These are phyloP conservation scores for Alces alces DNA, from an alignment of 2,113 vertebrate species.

Conservation along the genomic window DNA sequence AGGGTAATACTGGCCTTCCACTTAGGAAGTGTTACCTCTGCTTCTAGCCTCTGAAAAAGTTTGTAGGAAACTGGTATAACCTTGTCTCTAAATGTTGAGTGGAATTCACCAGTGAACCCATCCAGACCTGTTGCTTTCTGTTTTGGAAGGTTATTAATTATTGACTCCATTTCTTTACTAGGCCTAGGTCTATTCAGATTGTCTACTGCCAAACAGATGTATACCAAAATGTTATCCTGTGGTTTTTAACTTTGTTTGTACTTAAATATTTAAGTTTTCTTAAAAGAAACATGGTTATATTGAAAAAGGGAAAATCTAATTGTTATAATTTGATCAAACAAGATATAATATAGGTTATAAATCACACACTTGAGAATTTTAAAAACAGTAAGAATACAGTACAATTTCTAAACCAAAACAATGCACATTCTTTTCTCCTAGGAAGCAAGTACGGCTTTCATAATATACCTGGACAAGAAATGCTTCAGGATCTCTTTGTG, in stretches of 20 bases:
- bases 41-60: background rate
- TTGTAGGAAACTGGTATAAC: background rate
- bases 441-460: background rate
- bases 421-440: background rate
- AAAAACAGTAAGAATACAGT: slow-evolving; percentile 16
- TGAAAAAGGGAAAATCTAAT: slow-evolving; percentile 14
- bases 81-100: background rate
- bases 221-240: background rate
- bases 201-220: background rate
- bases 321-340: slow-evolving; percentile 30
- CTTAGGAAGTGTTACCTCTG: background rate
- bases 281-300: background rate
- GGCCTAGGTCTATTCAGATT: background rate
- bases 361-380: background rate
- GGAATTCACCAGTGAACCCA: background rate
- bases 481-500: slow-evolving; percentile 79
- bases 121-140: background rate
- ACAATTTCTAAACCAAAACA: slow-evolving; percentile 30
- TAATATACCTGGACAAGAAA: slow-evolving; percentile 88
- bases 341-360: background rate
- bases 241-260: slow-evolving; percentile 21
- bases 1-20: background rate
- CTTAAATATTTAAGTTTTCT: background rate
- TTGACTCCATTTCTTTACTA: background rate
- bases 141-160: background rate